These are phyloP conservation scores for Thalassaphorura encarpata DNA, from an alignment of 1,140 invertebrate species.

Conservation along the genomic window DNA sequence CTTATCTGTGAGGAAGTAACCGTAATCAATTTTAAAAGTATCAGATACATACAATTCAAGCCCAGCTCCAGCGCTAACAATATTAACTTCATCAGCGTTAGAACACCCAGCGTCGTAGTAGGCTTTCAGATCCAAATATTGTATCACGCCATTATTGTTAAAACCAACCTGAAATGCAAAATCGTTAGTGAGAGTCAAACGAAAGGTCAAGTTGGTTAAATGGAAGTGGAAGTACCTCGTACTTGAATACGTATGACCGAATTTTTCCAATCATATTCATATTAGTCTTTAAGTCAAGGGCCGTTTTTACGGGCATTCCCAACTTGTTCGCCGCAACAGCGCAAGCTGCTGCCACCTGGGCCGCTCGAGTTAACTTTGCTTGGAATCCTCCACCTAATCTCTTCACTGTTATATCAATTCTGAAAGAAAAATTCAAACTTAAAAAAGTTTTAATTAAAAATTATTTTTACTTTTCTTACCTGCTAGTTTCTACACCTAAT, in stretches of 20 bases:
- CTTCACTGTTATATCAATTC: conserved; percentile 50
- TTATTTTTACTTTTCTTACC: conserved; percentile 29
- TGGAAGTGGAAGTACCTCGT: conserved; percentile 48
- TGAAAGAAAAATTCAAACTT: conserved; percentile 33
- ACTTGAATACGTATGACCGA: conserved; percentile 45
- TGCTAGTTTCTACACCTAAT: conserved; percentile 35
- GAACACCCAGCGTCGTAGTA: conserved; percentile 30
- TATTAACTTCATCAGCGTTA: conserved; percentile 22
- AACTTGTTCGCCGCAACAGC: conserved; percentile 51
- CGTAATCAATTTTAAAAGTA: conserved; percentile 32
- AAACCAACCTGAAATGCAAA: conserved; percentile 20
- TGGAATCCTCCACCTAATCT: conserved; percentile 63
- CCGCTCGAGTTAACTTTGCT: conserved; percentile 49
- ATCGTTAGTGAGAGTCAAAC: conserved; percentile 5
- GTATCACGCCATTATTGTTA: conserved; percentile 28
- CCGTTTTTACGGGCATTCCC: conserved; percentile 50
- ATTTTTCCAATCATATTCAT: conserved; percentile 56
- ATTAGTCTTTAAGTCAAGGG: conserved; percentile 52
- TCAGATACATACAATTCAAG: conserved; percentile 33
- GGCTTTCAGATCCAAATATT: conserved; percentile 23
- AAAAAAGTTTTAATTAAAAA: too few relatives aligned
- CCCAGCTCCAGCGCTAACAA: conserved; percentile 9
- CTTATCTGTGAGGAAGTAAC: conserved; percentile 33
- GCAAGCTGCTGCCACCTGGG: conserved; percentile 46
- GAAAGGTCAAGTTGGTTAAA: too few relatives aligned